Conservation (phyloP, 2,797 vertebrate genomes). For the Caiman crocodilus region DNA sequence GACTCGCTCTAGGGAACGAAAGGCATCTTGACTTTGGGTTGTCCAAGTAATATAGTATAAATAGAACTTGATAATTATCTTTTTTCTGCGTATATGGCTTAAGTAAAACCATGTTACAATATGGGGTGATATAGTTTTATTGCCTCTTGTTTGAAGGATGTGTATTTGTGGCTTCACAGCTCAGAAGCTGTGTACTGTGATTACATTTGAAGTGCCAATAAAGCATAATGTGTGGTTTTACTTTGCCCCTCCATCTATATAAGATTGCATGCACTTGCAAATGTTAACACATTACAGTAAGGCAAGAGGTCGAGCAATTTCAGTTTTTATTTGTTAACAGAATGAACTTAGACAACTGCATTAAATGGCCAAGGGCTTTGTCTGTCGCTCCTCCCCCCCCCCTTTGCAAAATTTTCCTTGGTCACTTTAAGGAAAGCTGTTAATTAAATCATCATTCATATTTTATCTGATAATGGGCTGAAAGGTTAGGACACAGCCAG, state of each 20-base stretch:
- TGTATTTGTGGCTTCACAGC: not conserved
- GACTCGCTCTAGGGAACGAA: not conserved
- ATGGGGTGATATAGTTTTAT: not conserved
- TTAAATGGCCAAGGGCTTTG: not conserved
- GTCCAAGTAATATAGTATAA: rapidly evolving
- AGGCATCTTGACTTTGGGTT: rapidly evolving
- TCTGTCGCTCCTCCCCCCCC: too few relatives aligned
- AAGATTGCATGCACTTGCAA: not conserved
- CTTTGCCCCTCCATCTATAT: rapidly evolving
- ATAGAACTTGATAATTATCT: rapidly evolving
- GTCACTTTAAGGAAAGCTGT: not conserved
- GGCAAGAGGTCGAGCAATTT: rapidly evolving
- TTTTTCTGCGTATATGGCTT: not conserved
- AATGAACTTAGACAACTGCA: not conserved
- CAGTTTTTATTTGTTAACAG: not conserved
- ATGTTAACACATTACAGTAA: not conserved
- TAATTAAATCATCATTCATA: not conserved
- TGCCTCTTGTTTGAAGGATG: not conserved
- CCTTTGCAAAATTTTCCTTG: not conserved
- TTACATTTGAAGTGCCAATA: not conserved
- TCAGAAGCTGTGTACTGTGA: not conserved
- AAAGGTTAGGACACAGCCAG: not conserved
- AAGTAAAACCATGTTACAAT: not conserved
- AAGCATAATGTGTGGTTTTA: not conserved
- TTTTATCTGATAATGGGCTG: not conserved